Evolutionary conservation across 2,888 invertebrate species (phyloP).

Genomic region (Oithona nana): DNA sequence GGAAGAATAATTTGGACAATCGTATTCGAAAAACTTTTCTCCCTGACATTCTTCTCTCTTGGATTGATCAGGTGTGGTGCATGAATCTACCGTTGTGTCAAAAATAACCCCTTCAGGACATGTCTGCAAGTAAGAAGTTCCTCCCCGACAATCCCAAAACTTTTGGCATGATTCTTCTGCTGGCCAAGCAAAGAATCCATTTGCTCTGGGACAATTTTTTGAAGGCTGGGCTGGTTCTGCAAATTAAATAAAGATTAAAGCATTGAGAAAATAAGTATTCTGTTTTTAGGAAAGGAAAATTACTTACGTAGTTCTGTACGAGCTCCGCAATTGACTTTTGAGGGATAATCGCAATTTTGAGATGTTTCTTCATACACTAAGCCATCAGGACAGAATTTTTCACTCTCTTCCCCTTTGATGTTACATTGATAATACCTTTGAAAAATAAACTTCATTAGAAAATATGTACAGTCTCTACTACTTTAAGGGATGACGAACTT

Average conservation of each 20-base stretch:
- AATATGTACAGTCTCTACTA: no score
- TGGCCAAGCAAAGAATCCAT: conserved; percentile 23
- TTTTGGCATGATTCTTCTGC: conserved; percentile 24
- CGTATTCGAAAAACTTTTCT: conserved; percentile 9
- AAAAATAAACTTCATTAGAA: conserved; percentile 4
- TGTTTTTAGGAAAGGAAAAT: conserved; percentile 27
- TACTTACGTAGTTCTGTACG: conserved; percentile 43
- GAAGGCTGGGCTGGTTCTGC: conserved; percentile 50
- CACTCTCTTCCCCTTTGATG: conserved; percentile 45
- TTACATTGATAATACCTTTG: conserved; percentile 20
- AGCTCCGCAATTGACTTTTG: conserved; percentile 54
- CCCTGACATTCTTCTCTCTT: conserved; percentile 21
- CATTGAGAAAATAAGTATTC: no score
- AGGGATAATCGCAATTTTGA: conserved; percentile 57
- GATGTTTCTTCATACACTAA: conserved; percentile 52
- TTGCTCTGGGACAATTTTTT: conserved; percentile 27
- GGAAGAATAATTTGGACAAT: neutral
- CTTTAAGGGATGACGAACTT: no score
- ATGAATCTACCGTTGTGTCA: conserved; percentile 23
- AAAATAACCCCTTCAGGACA: conserved; percentile 26
- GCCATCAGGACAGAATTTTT: conserved; percentile 62
- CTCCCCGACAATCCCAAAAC: conserved; percentile 25
- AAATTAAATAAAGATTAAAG: no score
- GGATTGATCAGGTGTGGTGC: conserved; percentile 23
- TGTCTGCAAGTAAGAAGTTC: conserved; percentile 22